Evolutionary conservation across 2,797 vertebrate genomes (phyloP), one percentile per base, ranked within the genome.

Genomic region (Chelon auratus): DNA sequence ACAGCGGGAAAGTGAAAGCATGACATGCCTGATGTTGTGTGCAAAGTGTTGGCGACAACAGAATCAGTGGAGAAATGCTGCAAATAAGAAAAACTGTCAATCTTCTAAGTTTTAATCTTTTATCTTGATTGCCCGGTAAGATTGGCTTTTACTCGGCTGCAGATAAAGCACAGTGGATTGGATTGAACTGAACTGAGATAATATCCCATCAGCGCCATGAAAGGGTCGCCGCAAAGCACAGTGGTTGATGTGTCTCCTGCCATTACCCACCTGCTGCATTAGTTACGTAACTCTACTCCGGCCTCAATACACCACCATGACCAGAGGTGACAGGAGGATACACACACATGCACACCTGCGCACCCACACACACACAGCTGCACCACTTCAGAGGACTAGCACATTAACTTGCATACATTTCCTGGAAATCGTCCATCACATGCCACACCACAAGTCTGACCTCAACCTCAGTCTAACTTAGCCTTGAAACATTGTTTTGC

Each of bases 101-200:
- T 53, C 43, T 58, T 54, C 40, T 63, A 30, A 58, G 57, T 65
- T 62, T 47, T 62, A 72, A 84, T 84, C 68, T 66, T 64, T 78
- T 66, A 37, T 62, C 45, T 5, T 66, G 80, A 79, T 83, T 65
- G 50, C 15, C 66, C 40, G 39, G 17, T n/a, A 51, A 72, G 77
- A 81, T 82, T 78, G 56, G 59, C 75, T 80, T 60, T 72, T 48
- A 42, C 73, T 78, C 33, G 4, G 61, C 50, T 3, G 0, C 60
- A 9, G 54, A 52, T 65, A 22, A 69, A 59, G 33, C 72, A 12
- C 37, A 64, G 24, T 73, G 73, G 68, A 51, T 61, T 48, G 52
- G 76, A 85, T 58, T 57, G 65, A 73, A 77, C 3, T 62, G 68
- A 84, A 70, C 37, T 36, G 71, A 78, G 68, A 68, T 77, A 80